Percentiles rank a stretch among this genome's conserved stretches.
phyloP scores from a whole-genome alignment of 2,888 invertebrate genomes.

The Leuctra nigra region DNA sequence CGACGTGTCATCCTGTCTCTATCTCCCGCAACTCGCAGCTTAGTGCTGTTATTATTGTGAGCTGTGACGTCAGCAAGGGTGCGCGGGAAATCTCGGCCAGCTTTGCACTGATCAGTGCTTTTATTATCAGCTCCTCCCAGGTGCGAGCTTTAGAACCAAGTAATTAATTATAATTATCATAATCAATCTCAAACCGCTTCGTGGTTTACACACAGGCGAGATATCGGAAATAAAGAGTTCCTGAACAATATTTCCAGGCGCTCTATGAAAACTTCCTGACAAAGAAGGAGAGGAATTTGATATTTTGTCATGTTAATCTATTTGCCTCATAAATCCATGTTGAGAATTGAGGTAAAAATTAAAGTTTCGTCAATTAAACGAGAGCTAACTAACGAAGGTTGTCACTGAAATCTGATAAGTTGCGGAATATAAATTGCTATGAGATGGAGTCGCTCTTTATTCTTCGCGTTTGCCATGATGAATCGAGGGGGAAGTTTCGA shows the following conservation, averaged over 20 bases:
- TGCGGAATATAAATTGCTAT: slow-evolving; percentile 20
- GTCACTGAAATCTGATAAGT: slow-evolving; percentile 22
- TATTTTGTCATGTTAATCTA: slow-evolving; percentile 25
- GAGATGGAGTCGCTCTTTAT: slow-evolving; percentile 19
- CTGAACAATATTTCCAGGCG: background rate
- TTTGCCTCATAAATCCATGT: slow-evolving; percentile 25
- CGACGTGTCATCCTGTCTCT: too few species aligned
- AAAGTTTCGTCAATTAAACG: slow-evolving; percentile 25
- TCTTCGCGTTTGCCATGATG: background rate
- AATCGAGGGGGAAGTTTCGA: background rate
- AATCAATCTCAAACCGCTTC: background rate
- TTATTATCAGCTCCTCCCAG: background rate
- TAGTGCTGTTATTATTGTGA: too few species aligned
- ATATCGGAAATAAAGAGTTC: background rate
- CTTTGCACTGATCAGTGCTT: background rate
- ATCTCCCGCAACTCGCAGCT: too few species aligned
- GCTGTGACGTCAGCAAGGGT: too few species aligned
- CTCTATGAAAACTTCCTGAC: slow-evolving; percentile 13
- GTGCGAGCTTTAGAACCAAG: background rate
- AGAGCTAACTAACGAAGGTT: slow-evolving; percentile 24
- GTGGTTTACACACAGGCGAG: background rate
- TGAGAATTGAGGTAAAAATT: slow-evolving; percentile 18
- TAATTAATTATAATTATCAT: slow-evolving; percentile 1
- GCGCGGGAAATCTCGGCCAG: too few species aligned
- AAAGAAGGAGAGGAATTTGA: slow-evolving; percentile 18